phyloP scores from a whole-genome alignment of 2,888 invertebrate genomes.

The Thymelicus acteon region DNA sequence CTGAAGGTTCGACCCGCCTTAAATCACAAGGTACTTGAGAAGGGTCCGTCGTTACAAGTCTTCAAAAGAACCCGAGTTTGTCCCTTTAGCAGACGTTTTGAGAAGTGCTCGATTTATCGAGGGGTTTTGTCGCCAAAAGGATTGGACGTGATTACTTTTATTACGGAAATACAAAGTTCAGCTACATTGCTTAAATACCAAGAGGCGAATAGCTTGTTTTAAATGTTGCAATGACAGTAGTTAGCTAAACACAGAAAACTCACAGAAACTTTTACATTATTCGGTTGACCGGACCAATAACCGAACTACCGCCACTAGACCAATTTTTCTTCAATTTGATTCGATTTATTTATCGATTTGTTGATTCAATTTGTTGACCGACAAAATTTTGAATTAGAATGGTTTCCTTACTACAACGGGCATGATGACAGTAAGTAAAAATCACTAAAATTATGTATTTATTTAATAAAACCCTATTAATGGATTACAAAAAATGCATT shows the following conservation, averaged over 20 bases:
- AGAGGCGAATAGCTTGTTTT: neutral
- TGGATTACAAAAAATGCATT: no score
- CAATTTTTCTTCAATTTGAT: no score
- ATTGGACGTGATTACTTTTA: neutral
- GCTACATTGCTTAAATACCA: neutral
- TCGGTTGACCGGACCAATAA: no score
- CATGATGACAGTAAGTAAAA: no score
- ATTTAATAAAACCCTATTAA: no score
- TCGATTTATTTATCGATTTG: no score
- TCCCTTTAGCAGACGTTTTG: conserved; percentile 16
- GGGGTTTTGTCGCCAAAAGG: neutral
- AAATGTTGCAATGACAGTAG: neutral
- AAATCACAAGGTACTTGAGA: conserved; percentile 16
- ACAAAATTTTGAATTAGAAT: no score
- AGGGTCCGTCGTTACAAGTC: conserved; percentile 13
- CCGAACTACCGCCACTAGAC: no score
- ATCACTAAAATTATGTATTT: no score
- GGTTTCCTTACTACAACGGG: no score
- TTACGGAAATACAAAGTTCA: neutral
- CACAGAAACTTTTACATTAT: no score
- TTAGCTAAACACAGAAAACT: neutral
- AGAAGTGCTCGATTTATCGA: conserved; percentile 23
- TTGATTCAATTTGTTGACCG: no score
- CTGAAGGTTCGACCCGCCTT: conserved; percentile 15
- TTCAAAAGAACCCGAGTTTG: conserved; percentile 14